A percentile compares a stretch with the other conserved stretches of the same genome.
phyloP scores from a whole-genome alignment of 2,797 vertebrate species.

The Erithacus rubecula region DNA sequence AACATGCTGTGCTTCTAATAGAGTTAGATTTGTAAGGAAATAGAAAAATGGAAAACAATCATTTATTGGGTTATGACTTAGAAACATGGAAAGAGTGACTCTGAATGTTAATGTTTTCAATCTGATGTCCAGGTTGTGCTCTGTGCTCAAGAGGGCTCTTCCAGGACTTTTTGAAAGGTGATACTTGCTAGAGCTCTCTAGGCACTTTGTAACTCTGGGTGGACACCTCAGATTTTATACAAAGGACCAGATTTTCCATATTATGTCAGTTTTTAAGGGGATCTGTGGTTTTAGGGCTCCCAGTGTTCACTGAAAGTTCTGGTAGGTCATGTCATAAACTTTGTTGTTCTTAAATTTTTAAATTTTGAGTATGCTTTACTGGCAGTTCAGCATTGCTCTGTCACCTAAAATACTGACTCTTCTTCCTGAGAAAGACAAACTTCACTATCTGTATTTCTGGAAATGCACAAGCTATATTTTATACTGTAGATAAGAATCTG shows the following conservation, averaged over 20 bases:
- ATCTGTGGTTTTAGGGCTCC: not conserved
- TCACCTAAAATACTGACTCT: not conserved
- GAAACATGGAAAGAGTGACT: slow-evolving; percentile 17
- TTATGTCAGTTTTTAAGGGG: not conserved
- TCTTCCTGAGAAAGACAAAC: not conserved
- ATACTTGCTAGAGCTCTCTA: not conserved
- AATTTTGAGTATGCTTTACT: not conserved
- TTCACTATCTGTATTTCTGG: not conserved
- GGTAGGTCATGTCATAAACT: not conserved
- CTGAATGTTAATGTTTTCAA: slow-evolving; percentile 21
- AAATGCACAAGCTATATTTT: not conserved
- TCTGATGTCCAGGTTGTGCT: not conserved
- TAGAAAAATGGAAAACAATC: slow-evolving; percentile 12
- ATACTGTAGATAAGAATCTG: not conserved
- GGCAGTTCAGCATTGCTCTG: not conserved
- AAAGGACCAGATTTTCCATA: not conserved
- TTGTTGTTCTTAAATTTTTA: too few species aligned
- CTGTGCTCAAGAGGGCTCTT: not conserved
- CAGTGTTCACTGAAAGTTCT: not conserved
- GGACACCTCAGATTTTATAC: not conserved
- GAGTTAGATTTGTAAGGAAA: slow-evolving; percentile 33
- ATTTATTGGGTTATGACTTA: not conserved
- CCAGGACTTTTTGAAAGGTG: not conserved
- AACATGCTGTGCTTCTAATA: slow-evolving; percentile 23
- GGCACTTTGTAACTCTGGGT: not conserved